phyloP scores from a whole-genome alignment of 1,140 invertebrate genomes.

The Campodea augens region DNA sequence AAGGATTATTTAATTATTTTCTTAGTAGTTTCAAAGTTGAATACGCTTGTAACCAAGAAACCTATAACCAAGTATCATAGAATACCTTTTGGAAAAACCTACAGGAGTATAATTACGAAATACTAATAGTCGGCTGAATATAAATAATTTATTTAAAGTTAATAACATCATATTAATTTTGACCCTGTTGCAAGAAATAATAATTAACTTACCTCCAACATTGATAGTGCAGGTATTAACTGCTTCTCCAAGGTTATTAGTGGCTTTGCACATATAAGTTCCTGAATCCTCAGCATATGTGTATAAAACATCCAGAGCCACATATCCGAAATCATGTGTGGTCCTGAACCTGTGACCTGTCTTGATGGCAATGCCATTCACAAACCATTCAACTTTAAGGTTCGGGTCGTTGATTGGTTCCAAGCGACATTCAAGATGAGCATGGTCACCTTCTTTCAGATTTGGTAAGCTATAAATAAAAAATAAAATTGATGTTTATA shows the following conservation, averaged over 20 bases:
- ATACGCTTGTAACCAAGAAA: too few species aligned
- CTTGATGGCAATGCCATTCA: constrained; percentile 54
- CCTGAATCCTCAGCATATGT: constrained; percentile 83
- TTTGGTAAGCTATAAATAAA: constrained; percentile 42
- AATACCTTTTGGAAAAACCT: too few species aligned
- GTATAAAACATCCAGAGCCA: constrained; percentile 82
- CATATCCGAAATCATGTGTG: constrained; percentile 89
- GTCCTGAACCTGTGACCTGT: constrained; percentile 74
- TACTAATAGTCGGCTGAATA: too few species aligned
- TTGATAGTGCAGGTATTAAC: constrained; percentile 78
- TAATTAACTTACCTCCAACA: constrained; percentile 25
- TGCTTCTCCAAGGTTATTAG: constrained; percentile 75
- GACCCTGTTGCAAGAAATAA: constrained; percentile 1
- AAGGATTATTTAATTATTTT: too few species aligned
- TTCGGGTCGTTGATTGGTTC: constrained; percentile 90
- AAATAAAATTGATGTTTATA: constrained; percentile 15
- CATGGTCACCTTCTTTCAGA: constrained; percentile 73
- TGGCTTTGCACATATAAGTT: constrained; percentile 86
- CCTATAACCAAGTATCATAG: too few species aligned
- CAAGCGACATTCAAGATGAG: constrained; percentile 86
- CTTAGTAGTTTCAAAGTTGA: too few species aligned
- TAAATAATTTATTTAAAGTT: constrained; percentile 10
- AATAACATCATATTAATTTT: constrained; percentile 4
- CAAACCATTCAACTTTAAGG: constrained; percentile 89
- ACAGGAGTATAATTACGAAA: too few species aligned